Base-by-base conservation (phyloP, 2,888 invertebrate species). In the Dolichopus griseipennis region DNA sequence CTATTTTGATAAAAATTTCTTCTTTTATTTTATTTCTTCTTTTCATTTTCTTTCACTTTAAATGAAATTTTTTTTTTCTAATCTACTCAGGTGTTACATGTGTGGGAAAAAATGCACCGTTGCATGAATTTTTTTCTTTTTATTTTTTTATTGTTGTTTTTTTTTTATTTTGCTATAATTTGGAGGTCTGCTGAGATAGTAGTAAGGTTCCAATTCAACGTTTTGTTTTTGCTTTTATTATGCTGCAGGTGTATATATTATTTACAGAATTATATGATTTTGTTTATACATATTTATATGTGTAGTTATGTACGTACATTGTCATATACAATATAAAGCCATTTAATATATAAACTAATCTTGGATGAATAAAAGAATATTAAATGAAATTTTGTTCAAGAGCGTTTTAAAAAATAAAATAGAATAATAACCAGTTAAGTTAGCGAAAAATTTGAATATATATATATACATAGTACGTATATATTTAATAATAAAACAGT, bases 51-150 rank as follows among this genome's bases (percentile, higher is more conserved):
- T 15, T 12, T 12, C 41, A 12, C 2, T 41, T 41, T 2, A 12
- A 9, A 2, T 41, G 1, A 9, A 9, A 12, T n/a, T 52, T 18
- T n/a, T 43, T 43, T 43, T 15, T n/a, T 52, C 52, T 52, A 52
- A 52, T 52, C 52, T 52, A 52, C 52, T 52, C 52, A 52, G 52
- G 52, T 52, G 52, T 52, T 52, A 52, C 52, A 52, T 52, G 52
- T 52, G 52, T 52, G 52, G 52, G 52, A 52, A 52, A 52, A 52
- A 18, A 52, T 52, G 52, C 52, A 52, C 52, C 52, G 52, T 52
- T 52, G 52, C 52, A 52, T 52, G 52, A 52, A 52, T 52, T 52
- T 52, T 52, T 52, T 2, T 52, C 9, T 52, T n/a, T 52, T 52
- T 52, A 2, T 52, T 18, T 52, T 52, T 37, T 37, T 37, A 37